These are phyloP conservation scores for Chroicocephalus ridibundus DNA, from an alignment of 2,113 vertebrate species.

Conservation along the genomic window DNA sequence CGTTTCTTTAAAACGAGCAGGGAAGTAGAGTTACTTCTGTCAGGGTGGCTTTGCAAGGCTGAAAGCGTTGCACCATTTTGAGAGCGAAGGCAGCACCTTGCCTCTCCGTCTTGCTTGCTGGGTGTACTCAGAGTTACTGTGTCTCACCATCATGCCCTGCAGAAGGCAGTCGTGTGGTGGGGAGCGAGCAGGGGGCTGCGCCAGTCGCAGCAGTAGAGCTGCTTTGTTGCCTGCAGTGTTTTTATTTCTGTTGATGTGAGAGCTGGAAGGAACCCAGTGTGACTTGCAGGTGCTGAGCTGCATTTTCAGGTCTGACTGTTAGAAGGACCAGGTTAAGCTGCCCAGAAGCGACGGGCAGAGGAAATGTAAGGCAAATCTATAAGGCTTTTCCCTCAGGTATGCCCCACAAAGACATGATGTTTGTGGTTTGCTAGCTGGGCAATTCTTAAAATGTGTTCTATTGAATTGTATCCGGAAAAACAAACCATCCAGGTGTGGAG, in stretches of 20 bases:
- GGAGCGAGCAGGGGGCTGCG: neutral
- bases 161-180: fast-evolving
- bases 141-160: neutral
- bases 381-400: neutral
- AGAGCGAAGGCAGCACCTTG: neutral
- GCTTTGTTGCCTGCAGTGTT: neutral
- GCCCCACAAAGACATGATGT: neutral
- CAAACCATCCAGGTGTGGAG: neutral
- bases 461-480: neutral
- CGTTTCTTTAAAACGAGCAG: neutral
- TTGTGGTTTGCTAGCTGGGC: neutral
- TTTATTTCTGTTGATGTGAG: neutral
- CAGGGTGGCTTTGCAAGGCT: fast-evolving
- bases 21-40: neutral
- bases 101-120: neutral
- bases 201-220: neutral
- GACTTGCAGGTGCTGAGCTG: neutral
- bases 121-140: neutral
- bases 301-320: neutral
- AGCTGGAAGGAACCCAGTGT: neutral
- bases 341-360: neutral
- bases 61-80: neutral
- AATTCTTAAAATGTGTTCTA: neutral
- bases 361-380: neutral
- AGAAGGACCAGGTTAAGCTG: neutral